Conservation (phyloP, 23 tunicate genomes). For the Corella eumyota region DNA sequence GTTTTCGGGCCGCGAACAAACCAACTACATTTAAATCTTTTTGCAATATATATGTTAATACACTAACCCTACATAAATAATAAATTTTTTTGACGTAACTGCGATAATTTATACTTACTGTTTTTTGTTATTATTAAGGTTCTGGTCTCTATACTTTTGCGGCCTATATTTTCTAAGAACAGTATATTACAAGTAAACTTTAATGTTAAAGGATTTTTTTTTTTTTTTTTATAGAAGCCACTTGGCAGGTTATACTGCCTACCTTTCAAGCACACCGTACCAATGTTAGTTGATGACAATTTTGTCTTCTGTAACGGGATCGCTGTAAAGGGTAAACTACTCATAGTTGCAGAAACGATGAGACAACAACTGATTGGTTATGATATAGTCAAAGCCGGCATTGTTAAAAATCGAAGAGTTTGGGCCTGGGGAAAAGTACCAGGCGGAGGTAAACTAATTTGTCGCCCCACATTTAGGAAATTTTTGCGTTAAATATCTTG, state of each 20-base stretch:
- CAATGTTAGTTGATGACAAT: constrained; percentile 31
- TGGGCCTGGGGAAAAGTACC: constrained; percentile 70
- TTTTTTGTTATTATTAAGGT: no score
- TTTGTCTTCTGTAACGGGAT: constrained; percentile 74
- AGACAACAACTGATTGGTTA: constrained; percentile 46
- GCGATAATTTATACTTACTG: no score
- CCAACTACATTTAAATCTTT: background rate
- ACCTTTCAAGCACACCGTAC: constrained; percentile 17
- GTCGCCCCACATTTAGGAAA: no score
- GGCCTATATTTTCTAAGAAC: no score
- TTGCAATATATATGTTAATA: background rate
- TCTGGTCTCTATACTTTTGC: no score
- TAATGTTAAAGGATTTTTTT: background rate
- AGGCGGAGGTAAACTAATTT: background rate
- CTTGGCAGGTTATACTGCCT: constrained; percentile 46
- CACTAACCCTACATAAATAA: background rate
- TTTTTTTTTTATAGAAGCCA: constrained; percentile 30
- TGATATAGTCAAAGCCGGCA: constrained; percentile 32
- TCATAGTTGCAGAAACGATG: constrained; percentile 70
- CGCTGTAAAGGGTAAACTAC: constrained; percentile 31
- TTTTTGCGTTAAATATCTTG: no score
- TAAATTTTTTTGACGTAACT: background rate
- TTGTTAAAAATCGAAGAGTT: constrained; percentile 28
- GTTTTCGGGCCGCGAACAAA: background rate
- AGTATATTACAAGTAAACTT: no score